Base-by-base conservation (phyloP, 2,888 invertebrate species). In the Patella caerulea region DNA sequence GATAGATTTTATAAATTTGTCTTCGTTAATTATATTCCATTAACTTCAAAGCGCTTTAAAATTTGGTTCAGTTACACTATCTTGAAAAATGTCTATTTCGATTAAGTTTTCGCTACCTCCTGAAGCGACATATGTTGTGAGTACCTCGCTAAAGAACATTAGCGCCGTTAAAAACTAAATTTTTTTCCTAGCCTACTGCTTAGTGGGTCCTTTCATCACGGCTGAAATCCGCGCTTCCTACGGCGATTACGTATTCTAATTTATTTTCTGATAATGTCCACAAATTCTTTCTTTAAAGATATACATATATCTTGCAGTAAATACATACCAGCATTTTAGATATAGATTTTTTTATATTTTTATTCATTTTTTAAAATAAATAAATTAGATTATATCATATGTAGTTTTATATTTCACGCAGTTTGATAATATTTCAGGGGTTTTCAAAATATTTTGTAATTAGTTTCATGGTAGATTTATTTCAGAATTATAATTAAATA, bases 1-100 rank as follows among this genome's bases (percentile, higher is more conserved):
- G 65, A 65, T 65, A 65, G 9, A 24, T 65, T 65, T 65, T 65
- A 65, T 19, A 65, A 65, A 65, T 65, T 65, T 65, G 65, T 65
- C 65, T 9, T n/a, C 4, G 19, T 24, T 65, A 65, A 65, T 65
- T 12, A 65, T 19, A 24, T 65, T 19, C 65, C 24, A 24, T 65
- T 65, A 24, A 65, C 65, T 12, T 65, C 65, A 65, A 65, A 65
- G 24, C 19, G 24, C 11, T 65, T 65, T 19, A 65, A 65, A 65
- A 65, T 65, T 65, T 65, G 24, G 65, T 19, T 65, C 19, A 24
- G 65, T 65, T 65, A 65, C 65, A 19, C 24, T 65, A 65, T 65
- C 65, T 65, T 24, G 4, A 65, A 24, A 65, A 24, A 65, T 65
- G 65, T 24, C 65, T 65, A 19, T 19, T 65, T 65, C 65, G 19